Conservation (phyloP, 2,888 invertebrate species). For the Drosophila tanythrix region DNA sequence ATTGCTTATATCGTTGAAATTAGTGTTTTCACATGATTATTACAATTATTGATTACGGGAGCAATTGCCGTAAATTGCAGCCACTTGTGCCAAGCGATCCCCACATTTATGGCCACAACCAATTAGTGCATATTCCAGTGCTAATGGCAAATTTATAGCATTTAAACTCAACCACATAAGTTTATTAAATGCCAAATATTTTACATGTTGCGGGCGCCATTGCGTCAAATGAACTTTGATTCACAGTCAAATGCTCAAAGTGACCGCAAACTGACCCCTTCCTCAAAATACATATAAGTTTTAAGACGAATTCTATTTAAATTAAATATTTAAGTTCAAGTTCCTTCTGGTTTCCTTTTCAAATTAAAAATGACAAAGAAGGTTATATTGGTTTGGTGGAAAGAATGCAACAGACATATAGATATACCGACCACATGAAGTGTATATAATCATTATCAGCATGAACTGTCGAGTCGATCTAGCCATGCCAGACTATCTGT, state of each 20-base stretch:
- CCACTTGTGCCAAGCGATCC: conserved; percentile 22
- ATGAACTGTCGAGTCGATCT: not conserved
- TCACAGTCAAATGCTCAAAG: conserved; percentile 14
- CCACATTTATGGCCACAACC: conserved; percentile 20
- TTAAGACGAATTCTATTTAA: not conserved
- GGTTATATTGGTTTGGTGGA: not conserved
- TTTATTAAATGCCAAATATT: conserved; percentile 46
- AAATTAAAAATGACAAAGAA: not conserved
- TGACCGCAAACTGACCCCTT: not conserved
- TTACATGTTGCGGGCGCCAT: conserved; percentile 14
- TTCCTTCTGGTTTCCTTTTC: not conserved
- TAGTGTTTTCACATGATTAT: conserved; percentile 64
- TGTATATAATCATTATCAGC: not conserved
- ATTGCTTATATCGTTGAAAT: conserved; percentile 62
- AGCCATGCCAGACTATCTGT: not conserved
- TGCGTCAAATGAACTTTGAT: conserved; percentile 9
- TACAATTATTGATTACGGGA: conserved; percentile 60
- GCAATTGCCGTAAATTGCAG: conserved; percentile 51
- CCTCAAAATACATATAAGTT: not conserved
- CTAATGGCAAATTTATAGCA: not conserved
- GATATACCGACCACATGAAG: not conserved
- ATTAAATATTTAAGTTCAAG: not conserved
- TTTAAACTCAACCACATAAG: conserved; percentile 20
- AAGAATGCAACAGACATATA: not conserved
- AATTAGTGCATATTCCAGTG: not conserved